Conservation (phyloP, 2,113 vertebrate species). For the Elanoides forficatus region DNA sequence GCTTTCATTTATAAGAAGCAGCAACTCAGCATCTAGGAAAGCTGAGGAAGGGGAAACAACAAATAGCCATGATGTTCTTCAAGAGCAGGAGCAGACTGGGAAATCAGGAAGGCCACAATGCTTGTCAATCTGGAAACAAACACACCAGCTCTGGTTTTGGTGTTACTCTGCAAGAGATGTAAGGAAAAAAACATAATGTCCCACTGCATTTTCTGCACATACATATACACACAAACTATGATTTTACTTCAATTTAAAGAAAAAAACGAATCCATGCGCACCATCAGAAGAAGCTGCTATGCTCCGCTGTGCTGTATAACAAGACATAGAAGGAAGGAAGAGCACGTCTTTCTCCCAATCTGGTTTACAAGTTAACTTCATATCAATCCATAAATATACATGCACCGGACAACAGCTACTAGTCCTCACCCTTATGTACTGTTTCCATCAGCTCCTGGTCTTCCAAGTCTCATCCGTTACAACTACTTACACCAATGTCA, state of each 20-base stretch:
- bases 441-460: not conserved
- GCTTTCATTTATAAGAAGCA: not conserved
- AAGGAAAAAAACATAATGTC: rapidly evolving
- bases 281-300: not conserved
- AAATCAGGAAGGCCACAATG: not conserved
- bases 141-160: not conserved
- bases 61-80: not conserved
- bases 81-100: not conserved
- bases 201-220: not conserved
- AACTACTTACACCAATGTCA: not conserved
- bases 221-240: not conserved
- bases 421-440: not conserved
- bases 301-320: rapidly evolving
- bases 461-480: not conserved
- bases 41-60: not conserved
- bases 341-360: no score
- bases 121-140: not conserved
- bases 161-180: not conserved
- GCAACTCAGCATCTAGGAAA: not conserved
- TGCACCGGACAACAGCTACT: not conserved
- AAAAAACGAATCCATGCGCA: rapidly evolving
- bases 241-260: not conserved
- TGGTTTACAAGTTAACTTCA: not conserved
- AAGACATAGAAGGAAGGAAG: not conserved
- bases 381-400: rapidly evolving